Base-by-base conservation (phyloP, 2,797 vertebrate species). In the Karalla daura region DNA sequence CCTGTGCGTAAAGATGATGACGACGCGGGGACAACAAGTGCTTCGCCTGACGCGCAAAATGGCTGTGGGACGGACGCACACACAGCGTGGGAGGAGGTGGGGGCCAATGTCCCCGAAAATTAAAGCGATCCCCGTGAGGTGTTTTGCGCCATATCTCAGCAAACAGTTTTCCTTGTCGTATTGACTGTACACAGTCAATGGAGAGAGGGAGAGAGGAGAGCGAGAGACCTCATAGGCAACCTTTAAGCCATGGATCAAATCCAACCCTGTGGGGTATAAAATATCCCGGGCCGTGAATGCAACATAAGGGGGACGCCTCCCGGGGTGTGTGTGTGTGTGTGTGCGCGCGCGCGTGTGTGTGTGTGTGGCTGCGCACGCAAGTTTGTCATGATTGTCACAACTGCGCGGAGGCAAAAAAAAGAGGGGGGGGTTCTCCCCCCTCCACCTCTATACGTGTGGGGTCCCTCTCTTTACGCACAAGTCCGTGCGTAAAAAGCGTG, bases 231-330 rank as follows among this genome's bases (percentile, higher is more conserved):
- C 89, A 89, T 84, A 85, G 86, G 83, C 89, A 90, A 89, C 88
- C 87, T 93, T 89, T 87, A 90, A 93, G 91, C 80, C 80, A 83
- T 83, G 85, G 89, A 93, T 93, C 91, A 94, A 88, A 91, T 91
- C 90, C 89, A 92, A 79, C 90, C 86, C 90, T 89, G 83, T 88
- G 77, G 86, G 74, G 59, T 87, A 84, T 81, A 87, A 93, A 93
- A 91, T 89, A 90, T 61, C 78, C 74, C 67, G 78, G 80, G 70
- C 59, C 89, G 84, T 91, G 84, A 90, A 88, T 68, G 80, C 88
- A 87, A 80, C 86, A 80, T 90, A 83, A 50, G 69, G 82, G 69
- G 75, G 70, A 58, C 43, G 67, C 72, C 69, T 58, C 50, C 59
- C 56, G 73, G 70, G 82, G 86, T 86, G 68, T 58, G 77, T 74